phyloP scores from a whole-genome alignment of 2,113 vertebrate species.

The Otolemur garnettii region DNA sequence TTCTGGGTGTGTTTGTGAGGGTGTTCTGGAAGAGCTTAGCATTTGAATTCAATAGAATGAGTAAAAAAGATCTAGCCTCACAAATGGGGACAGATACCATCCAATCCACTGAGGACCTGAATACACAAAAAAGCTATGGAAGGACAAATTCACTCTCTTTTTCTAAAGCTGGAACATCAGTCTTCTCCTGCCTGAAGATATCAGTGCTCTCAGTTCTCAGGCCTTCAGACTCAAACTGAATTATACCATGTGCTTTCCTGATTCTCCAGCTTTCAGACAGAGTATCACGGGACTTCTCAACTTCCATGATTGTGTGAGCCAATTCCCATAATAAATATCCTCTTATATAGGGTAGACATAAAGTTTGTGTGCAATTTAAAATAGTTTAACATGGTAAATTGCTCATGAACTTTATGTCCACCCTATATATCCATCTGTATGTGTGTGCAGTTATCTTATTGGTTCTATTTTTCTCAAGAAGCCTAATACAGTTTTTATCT shows the following conservation, averaged over 20 bases:
- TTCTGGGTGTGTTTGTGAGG: not conserved
- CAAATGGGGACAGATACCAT: not conserved
- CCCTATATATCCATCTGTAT: too few relatives aligned
- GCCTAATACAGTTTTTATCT: not conserved
- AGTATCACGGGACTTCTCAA: not conserved
- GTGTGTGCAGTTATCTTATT: not conserved
- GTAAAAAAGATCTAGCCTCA: not conserved
- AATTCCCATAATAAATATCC: not conserved
- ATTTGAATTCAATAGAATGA: not conserved
- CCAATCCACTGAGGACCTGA: not conserved
- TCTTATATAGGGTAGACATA: not conserved
- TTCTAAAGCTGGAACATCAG: not conserved
- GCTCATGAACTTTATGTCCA: too few relatives aligned
- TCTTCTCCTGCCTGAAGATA: not conserved
- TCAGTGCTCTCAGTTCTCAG: not conserved
- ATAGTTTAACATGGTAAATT: too few relatives aligned
- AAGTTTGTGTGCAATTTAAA: too few relatives aligned
- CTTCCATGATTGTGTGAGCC: not conserved
- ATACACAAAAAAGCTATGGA: not conserved
- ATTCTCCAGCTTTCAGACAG: not conserved
- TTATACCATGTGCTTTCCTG: not conserved
- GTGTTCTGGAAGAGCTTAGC: not conserved
- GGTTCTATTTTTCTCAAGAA: not conserved
- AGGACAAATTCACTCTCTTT: not conserved
- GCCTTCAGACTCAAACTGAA: not conserved